These are phyloP conservation scores for Cranoglanis bouderius DNA, from an alignment of 2,113 vertebrate species.

Conservation along the genomic window DNA sequence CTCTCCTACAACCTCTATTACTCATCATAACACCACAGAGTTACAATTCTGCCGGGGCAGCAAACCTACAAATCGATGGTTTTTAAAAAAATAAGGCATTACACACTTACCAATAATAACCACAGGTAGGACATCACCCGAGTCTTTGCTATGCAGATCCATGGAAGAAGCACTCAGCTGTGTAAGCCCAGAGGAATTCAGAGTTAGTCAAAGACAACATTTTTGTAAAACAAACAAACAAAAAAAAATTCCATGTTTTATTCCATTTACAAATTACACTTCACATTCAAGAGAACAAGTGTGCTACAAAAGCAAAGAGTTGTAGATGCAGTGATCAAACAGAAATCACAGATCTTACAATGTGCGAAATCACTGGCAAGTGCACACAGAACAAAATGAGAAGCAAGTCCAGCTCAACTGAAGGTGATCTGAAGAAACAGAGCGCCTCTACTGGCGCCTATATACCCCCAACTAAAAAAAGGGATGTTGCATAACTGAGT, in stretches of 20 bases:
- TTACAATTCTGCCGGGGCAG: background rate
- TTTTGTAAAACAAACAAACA: background rate
- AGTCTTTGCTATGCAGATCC: slow-evolving; percentile 65
- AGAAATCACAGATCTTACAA: background rate
- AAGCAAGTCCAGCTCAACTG: background rate
- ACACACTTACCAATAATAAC: slow-evolving; percentile 72
- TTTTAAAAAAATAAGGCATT: background rate
- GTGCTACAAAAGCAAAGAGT: background rate
- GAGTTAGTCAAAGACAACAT: background rate
- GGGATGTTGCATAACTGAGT: slow-evolving; percentile 18
- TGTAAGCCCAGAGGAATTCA: background rate
- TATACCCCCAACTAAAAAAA: background rate
- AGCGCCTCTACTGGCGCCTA: background rate
- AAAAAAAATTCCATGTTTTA: background rate
- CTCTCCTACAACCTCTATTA: background rate
- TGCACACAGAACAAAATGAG: background rate
- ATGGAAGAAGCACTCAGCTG: slow-evolving; percentile 52
- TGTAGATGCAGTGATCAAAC: background rate
- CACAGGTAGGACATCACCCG: slow-evolving; percentile 68
- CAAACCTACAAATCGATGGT: background rate
- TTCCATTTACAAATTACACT: background rate
- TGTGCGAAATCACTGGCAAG: background rate
- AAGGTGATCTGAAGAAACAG: background rate
- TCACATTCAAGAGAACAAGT: background rate
- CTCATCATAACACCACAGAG: background rate